Evolutionary conservation across 1,140 invertebrate genomes (phyloP), one percentile per base, ranked within the genome.

Genomic region (Drosophila nigromelanica): DNA sequence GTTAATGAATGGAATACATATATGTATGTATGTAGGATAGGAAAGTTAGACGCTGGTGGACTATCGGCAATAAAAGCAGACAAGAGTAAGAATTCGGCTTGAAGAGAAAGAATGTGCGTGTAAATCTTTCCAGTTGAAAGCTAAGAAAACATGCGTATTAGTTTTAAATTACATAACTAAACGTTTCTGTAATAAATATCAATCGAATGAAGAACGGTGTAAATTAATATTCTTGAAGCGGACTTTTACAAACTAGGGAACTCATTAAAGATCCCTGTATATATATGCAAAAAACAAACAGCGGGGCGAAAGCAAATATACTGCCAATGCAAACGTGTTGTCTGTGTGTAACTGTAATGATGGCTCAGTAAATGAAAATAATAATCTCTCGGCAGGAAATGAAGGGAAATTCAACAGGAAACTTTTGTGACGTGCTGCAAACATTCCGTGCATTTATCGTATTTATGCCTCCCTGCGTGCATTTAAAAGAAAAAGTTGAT

Each of bases 321-420:
- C 60, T 60, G 67, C 50, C 67, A 51, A 63, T 54, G 56, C 37
- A 35, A 56, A 64, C 35, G 50, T 56, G 51, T 58, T 56, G 33
- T 52, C 12, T 56, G 5, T 59, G 5, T 14, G 12, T 43, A 10
- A 52, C 58, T 60, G 52, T 76, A 73, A 73, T 78, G 61, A 61
- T 81, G 82, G 70, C 74, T 73, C 78, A 78, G 73, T 76, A 76
- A 87, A 82, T 87, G 82, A 82, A 87, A 82, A 87, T 87, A 89
- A 87, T 87, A 87, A 87, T 87, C 83, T 87, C 78, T 82, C 89
- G 75, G 51, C 82, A 78, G 82, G 82, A 87, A 87, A 87, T 87
- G 78, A 87, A 87, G 82, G 82, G 83, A 87, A 87, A 87, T 87
- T 87, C 76, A 87, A 79, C 82, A 89, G 82, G 82, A 87, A 87